These are phyloP conservation scores for Poecilia wingei DNA, from an alignment of 2,797 vertebrate species.

Conservation along the genomic window DNA sequence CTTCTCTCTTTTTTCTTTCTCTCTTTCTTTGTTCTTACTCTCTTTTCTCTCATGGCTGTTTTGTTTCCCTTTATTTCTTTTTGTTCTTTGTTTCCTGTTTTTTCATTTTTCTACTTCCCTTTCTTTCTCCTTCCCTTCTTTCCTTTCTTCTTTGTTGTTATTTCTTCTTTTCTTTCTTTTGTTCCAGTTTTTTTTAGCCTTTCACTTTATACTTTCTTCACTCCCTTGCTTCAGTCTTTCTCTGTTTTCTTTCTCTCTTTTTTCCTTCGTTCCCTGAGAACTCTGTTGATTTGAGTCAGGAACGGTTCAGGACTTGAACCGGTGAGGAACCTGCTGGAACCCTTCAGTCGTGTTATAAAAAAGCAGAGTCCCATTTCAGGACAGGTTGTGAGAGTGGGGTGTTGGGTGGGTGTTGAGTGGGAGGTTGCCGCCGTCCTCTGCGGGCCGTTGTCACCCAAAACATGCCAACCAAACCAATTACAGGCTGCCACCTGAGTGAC, in stretches of 20 bases:
- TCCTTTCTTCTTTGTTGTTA: too few species aligned
- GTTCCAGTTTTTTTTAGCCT: not conserved
- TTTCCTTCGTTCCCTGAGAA: not conserved
- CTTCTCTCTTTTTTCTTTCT: too few species aligned
- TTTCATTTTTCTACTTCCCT: too few species aligned
- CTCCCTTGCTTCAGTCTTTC: not conserved
- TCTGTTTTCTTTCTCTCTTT: not conserved
- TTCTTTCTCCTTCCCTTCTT: too few species aligned
- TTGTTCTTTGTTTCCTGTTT: too few species aligned
- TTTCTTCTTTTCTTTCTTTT: too few species aligned
- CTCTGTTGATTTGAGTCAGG: not conserved
- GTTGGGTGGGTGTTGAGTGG: conserved; percentile 10
- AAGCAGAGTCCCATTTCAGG: conserved; percentile 53
- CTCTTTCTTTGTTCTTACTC: too few species aligned
- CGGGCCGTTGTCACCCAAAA: conserved; percentile 43
- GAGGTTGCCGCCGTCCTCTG: conserved; percentile 28
- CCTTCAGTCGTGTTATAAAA: conserved; percentile 39
- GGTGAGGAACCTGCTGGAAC: not conserved
- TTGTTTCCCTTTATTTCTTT: too few species aligned
- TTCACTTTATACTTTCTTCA: not conserved
- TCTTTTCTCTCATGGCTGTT: too few species aligned
- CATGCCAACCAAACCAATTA: conserved; percentile 74
- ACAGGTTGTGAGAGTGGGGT: conserved; percentile 38
- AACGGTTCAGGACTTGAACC: not conserved
- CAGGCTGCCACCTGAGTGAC: conserved; percentile 59